phyloP scores from a whole-genome alignment of 2,888 invertebrate species.

The Liodrosophila aerea region DNA sequence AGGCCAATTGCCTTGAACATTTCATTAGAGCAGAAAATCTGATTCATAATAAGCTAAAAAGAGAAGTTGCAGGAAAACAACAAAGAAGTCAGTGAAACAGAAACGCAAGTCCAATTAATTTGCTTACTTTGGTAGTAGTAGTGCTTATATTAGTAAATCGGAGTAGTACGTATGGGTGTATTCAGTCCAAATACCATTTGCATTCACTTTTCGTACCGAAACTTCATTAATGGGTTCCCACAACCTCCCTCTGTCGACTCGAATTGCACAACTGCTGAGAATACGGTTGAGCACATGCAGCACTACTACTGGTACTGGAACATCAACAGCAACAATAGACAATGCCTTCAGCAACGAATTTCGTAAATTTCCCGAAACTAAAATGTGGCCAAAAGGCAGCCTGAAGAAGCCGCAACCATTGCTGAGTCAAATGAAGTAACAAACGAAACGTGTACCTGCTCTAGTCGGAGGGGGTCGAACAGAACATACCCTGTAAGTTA shows the following conservation, averaged over 20 bases:
- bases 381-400: constrained; percentile 46
- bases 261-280: constrained; percentile 61
- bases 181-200: constrained; percentile 10
- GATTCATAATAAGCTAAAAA: constrained; percentile 50
- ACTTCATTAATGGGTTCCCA: constrained; percentile 40
- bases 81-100: constrained; percentile 46
- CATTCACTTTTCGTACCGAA: constrained; percentile 55
- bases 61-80: constrained; percentile 49
- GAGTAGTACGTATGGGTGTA: background rate
- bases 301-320: too few species aligned
- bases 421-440: constrained; percentile 13
- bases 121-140: constrained; percentile 6
- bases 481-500: background rate
- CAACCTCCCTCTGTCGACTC: constrained; percentile 1
- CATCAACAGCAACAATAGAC: constrained; percentile 40
- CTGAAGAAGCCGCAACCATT: constrained; percentile 50
- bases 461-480: background rate
- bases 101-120: constrained; percentile 54
- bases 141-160: background rate
- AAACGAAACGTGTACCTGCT: constrained; percentile 4
- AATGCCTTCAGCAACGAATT: constrained; percentile 38
- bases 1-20: constrained; percentile 39
- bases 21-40: constrained; percentile 68
- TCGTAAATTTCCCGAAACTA: constrained; percentile 54
- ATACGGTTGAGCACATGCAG: constrained; percentile 24